Evolutionary conservation across 2,888 invertebrate genomes (phyloP).

Genomic region (Thecocarcelia acutangulata): DNA sequence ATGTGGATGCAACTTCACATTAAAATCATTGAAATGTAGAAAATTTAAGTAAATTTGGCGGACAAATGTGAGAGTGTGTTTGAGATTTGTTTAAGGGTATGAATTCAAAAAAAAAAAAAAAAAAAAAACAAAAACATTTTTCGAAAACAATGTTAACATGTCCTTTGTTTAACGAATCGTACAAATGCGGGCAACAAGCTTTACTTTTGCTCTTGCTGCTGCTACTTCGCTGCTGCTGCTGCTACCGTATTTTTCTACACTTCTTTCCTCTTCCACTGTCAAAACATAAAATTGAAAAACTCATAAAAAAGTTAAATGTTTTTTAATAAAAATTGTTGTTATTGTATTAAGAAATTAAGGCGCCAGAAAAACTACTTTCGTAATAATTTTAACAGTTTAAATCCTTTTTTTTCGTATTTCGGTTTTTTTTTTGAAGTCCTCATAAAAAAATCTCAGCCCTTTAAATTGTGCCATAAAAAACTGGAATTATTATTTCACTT

Average conservation of each 20-base stretch:
- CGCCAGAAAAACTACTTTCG: constrained; percentile 65
- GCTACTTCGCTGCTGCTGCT: constrained; percentile 4
- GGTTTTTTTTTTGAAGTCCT: background rate
- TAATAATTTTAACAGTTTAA: constrained; percentile 63
- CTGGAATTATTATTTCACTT: constrained; percentile 36
- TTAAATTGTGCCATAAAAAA: constrained; percentile 51
- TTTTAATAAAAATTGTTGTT: constrained; percentile 64
- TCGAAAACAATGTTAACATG: constrained; percentile 75
- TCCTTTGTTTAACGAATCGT: constrained; percentile 82
- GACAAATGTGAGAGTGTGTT: constrained; percentile 47
- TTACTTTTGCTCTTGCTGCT: constrained; percentile 32
- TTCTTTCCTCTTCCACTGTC: background rate
- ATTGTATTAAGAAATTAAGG: constrained; percentile 63
- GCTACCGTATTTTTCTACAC: constrained; percentile 11
- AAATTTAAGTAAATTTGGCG: constrained; percentile 69
- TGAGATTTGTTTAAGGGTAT: constrained; percentile 37
- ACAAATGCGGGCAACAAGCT: constrained; percentile 79
- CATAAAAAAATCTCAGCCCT: constrained; percentile 44
- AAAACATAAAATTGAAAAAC: constrained; percentile 57
- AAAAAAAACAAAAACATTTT: constrained; percentile 33
- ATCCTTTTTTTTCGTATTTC: constrained; percentile 52
- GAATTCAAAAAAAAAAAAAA: constrained; percentile 20
- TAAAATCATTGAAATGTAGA: constrained; percentile 65
- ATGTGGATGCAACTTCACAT: constrained; percentile 65
- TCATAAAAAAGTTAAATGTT: constrained; percentile 69